Evolutionary conservation across 1,140 invertebrate species (phyloP).

Genomic region (Diachasmimorpha longicaudata): DNA sequence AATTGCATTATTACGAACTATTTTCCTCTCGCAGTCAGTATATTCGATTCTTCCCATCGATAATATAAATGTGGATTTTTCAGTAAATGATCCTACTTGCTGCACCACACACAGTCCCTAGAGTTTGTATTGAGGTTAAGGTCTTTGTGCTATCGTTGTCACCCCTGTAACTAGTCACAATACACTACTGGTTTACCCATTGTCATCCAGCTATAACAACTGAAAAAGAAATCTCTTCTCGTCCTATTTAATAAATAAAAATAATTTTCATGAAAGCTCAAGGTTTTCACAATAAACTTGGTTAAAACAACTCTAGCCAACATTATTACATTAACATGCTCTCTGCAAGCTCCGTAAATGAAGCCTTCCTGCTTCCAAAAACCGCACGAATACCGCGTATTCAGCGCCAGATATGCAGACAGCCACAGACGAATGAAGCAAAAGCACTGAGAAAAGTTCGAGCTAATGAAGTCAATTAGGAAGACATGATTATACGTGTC

Average conservation of each 20-base stretch:
- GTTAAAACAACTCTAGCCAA: too few relatives aligned
- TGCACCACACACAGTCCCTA: too few relatives aligned
- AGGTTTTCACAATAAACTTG: too few relatives aligned
- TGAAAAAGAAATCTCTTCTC: too few relatives aligned
- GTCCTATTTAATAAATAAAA: too few relatives aligned
- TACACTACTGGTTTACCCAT: background rate
- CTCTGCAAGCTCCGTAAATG: too few relatives aligned
- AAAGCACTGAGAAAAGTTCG: slow-evolving; percentile 22
- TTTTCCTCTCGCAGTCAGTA: background rate
- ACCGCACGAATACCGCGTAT: background rate
- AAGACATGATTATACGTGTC: slow-evolving; percentile 22
- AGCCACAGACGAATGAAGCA: too few relatives aligned
- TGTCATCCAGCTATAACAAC: background rate
- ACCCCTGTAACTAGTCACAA: background rate
- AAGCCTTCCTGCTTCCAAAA: background rate
- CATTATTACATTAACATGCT: too few relatives aligned
- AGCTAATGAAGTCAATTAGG: slow-evolving; percentile 44
- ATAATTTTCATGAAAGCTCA: too few relatives aligned
- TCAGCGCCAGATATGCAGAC: too few relatives aligned
- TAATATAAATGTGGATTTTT: background rate
- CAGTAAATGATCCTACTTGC: background rate
- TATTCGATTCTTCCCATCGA: background rate
- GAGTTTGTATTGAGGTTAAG: background rate
- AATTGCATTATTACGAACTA: background rate
- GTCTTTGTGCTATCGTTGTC: slow-evolving; percentile 1